These are phyloP conservation scores for Micropoecilia bifurca DNA, from an alignment of 2,797 vertebrate species.

Conservation along the genomic window DNA sequence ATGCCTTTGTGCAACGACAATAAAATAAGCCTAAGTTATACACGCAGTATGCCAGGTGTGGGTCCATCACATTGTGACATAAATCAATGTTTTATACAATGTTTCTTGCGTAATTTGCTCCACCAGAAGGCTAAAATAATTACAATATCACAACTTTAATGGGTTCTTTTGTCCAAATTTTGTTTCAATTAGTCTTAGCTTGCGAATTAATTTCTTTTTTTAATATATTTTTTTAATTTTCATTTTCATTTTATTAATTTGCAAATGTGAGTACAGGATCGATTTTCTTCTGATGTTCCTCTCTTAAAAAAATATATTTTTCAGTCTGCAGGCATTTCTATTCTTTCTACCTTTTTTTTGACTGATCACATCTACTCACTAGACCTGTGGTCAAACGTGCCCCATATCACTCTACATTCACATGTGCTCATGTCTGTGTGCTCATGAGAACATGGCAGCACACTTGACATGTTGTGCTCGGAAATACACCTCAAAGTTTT, in stretches of 20 bases:
- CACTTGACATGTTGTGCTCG: conserved; percentile 22
- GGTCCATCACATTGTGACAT: not conserved
- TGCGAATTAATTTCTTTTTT: not conserved
- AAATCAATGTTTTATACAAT: not conserved
- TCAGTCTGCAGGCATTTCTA: not conserved
- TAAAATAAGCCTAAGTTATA: not conserved
- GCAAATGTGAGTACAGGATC: not conserved
- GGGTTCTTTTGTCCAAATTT: not conserved
- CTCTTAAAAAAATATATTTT: not conserved
- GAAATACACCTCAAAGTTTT: conserved; percentile 38
- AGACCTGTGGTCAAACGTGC: not conserved
- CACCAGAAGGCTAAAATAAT: not conserved
- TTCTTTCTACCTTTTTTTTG: not conserved
- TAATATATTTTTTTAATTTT: not conserved
- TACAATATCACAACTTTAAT: not conserved
- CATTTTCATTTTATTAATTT: not conserved
- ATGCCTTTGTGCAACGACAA: too few species aligned
- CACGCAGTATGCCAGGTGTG: not conserved
- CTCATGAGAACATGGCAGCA: conserved; percentile 8
- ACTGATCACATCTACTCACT: not conserved
- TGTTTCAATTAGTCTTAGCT: not conserved
- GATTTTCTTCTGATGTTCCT: not conserved
- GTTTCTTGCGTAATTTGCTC: not conserved
- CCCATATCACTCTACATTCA: not conserved
- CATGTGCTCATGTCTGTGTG: not conserved